A percentile compares a stretch with the other conserved stretches of the same genome.
Evolutionary conservation across 2,888 invertebrate genomes (phyloP).

Genomic region (Leucania comma): DNA sequence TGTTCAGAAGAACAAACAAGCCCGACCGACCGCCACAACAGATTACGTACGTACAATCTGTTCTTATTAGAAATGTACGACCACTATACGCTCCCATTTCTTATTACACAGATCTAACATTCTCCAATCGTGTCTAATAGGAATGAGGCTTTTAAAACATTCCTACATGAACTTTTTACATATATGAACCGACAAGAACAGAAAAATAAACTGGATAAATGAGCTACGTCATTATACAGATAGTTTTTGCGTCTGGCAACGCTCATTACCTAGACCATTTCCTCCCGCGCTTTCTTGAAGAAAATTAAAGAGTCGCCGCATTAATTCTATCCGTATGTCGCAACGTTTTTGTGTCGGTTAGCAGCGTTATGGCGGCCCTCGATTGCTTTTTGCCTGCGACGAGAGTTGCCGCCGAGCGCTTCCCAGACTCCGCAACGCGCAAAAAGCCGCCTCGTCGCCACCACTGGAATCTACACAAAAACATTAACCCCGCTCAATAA

Average conservation of each 20-base stretch:
- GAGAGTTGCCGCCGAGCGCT: slow-evolving; percentile 79
- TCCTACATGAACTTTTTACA: slow-evolving; percentile 70
- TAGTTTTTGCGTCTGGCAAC: slow-evolving; percentile 85
- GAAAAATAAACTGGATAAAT: slow-evolving; percentile 81
- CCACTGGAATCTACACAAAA: slow-evolving; percentile 85
- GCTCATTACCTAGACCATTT: slow-evolving; percentile 88
- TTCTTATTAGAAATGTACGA: slow-evolving; percentile 53
- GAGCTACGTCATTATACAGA: slow-evolving; percentile 85
- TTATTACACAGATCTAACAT: slow-evolving; percentile 66
- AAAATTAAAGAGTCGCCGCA: slow-evolving; percentile 89
- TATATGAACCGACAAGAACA: slow-evolving; percentile 67
- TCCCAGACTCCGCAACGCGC: slow-evolving; percentile 82
- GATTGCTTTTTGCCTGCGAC: slow-evolving; percentile 78
- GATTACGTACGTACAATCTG: slow-evolving; percentile 28
- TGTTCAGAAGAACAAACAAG: slow-evolving; percentile 6
- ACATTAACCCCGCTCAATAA: slow-evolving; percentile 86
- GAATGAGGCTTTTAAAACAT: slow-evolving; percentile 71
- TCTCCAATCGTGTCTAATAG: slow-evolving; percentile 67
- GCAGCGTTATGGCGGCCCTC: slow-evolving; percentile 84
- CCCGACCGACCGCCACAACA: slow-evolving; percentile 30
- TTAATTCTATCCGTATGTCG: slow-evolving; percentile 89
- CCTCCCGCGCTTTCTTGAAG: slow-evolving; percentile 90
- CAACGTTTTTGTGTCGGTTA: slow-evolving; percentile 82
- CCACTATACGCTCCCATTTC: slow-evolving; percentile 58
- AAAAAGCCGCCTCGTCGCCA: slow-evolving; percentile 76